phyloP scores from a whole-genome alignment of 2,888 invertebrate genomes.

The Sepiola atlantica region DNA sequence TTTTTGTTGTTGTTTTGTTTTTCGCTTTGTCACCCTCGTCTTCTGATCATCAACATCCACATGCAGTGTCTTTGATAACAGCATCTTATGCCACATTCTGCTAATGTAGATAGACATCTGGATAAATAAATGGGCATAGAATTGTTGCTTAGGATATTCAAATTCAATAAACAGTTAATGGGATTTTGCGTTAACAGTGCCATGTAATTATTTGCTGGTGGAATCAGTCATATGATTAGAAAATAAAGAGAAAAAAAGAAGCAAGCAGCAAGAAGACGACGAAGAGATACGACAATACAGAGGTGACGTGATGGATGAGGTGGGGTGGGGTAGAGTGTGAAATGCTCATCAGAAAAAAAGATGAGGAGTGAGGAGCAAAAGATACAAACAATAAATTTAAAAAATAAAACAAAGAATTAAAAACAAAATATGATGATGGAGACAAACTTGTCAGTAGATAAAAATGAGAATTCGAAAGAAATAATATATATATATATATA shows the following conservation, averaged over 20 bases:
- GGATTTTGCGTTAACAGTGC: conserved; percentile 32
- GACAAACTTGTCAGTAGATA: neutral
- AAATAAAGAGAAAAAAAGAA: neutral
- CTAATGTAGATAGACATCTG: conserved; percentile 32
- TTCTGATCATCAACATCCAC: neutral
- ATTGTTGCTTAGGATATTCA: conserved; percentile 32
- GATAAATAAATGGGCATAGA: conserved; percentile 13
- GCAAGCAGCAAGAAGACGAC: neutral
- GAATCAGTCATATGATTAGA: conserved; percentile 32
- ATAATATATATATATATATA: too few relatives aligned
- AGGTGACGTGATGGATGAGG: neutral
- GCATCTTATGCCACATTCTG: neutral
- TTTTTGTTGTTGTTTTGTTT: neutral
- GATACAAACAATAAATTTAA: neutral
- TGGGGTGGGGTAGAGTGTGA: neutral
- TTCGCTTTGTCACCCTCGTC: neutral
- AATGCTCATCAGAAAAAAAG: neutral
- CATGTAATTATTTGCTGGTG: conserved; percentile 8
- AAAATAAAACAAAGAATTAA: neutral
- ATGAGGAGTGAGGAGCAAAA: neutral
- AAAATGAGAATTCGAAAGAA: neutral
- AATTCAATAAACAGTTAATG: conserved; percentile 32
- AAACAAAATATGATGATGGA: neutral
- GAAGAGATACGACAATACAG: neutral
- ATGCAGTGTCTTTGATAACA: neutral